Base-by-base conservation (phyloP, 2,888 invertebrate species). In the Hemicrepidius hirtus region DNA sequence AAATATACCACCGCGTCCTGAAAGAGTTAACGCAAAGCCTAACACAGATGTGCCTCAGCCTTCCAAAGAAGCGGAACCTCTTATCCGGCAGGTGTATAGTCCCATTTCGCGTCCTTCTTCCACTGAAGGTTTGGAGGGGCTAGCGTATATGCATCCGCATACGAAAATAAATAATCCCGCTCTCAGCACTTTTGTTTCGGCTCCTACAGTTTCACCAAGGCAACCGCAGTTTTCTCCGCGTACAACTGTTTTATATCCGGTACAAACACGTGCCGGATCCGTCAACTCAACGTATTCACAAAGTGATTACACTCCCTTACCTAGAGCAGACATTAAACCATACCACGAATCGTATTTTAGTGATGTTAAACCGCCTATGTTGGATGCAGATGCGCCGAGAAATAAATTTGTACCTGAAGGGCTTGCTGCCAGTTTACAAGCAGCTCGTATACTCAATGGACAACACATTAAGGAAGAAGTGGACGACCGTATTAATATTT, bases 351-450 rank as follows among this genome's bases (percentile, higher is more conserved):
- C 92, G 7, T 93, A 92, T 79, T 92, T 93, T 80, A 87, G 87
- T 75, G 92, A 92, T 79, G 89, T 89, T 24, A 90, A 90, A 76
- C 87, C 90, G 82, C 82, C 90, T 82, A 71, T 80, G 21, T 62
- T 79, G n/a, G 80, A 81, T 46, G 71, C 77, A 13, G 79, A 80
- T 20, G 68, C 79, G n/a, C 73, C 75, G n/a, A 75, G 78, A 70
- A 80, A 80, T 84, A 85, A 86, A 86, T 86, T 86, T 76, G 84
- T 86, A 64, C 84, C 86, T 63, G 90, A 90, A 91, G 95, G 96
- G 71, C 85, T 96, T 73, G 95, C 96, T 21, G 95, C 95, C 62
- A 94, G 94, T 67, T 86, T 95, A 75, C 95, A 95, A 84, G 94
- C 94, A 71, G 94, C 93, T 74, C 90, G 95, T 78, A 93, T 95